Percentiles rank a stretch among this genome's conserved stretches.
Evolutionary conservation across 2,888 invertebrate genomes (phyloP).

Genomic region (Meiosimyza platycephala): DNA sequence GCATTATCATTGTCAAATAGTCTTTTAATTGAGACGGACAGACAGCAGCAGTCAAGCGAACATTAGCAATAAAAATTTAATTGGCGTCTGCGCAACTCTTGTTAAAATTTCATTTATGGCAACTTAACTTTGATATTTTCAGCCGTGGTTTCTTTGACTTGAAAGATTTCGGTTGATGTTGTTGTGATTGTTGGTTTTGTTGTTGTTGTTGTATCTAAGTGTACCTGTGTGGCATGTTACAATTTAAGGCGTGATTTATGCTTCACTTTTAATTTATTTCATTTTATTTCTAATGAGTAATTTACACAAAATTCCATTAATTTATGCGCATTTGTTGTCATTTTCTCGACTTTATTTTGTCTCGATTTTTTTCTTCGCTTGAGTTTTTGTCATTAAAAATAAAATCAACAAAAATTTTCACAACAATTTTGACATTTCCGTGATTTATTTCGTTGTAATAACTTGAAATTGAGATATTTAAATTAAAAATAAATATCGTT

Average conservation of each 20-base stretch:
- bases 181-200: slow-evolving; percentile 43
- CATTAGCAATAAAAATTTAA: slow-evolving; percentile 62
- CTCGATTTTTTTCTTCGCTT: neutral
- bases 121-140: slow-evolving; percentile 45
- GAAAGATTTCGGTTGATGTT: slow-evolving; percentile 40
- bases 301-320: slow-evolving; percentile 59
- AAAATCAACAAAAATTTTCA: slow-evolving; percentile 43
- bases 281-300: slow-evolving; percentile 55
- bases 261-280: slow-evolving; percentile 56
- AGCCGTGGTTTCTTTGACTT: slow-evolving; percentile 36
- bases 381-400: neutral
- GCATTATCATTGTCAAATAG: slow-evolving; percentile 58
- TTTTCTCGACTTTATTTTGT: slow-evolving; percentile 37
- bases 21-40: slow-evolving; percentile 57
- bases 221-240: slow-evolving; percentile 43
- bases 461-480: neutral
- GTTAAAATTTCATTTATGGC: slow-evolving; percentile 52
- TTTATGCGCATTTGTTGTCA: slow-evolving; percentile 47
- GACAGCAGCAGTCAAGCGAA: slow-evolving; percentile 57
- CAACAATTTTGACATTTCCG: slow-evolving; percentile 53
- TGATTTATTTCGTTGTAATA: slow-evolving; percentile 50
- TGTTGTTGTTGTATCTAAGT: slow-evolving; percentile 17
- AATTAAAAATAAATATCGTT: neutral
- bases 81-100: slow-evolving; percentile 52
- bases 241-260: slow-evolving; percentile 58